Evolutionary conservation across 2,113 vertebrate species (phyloP).

Genomic region (Piprites chloris): DNA sequence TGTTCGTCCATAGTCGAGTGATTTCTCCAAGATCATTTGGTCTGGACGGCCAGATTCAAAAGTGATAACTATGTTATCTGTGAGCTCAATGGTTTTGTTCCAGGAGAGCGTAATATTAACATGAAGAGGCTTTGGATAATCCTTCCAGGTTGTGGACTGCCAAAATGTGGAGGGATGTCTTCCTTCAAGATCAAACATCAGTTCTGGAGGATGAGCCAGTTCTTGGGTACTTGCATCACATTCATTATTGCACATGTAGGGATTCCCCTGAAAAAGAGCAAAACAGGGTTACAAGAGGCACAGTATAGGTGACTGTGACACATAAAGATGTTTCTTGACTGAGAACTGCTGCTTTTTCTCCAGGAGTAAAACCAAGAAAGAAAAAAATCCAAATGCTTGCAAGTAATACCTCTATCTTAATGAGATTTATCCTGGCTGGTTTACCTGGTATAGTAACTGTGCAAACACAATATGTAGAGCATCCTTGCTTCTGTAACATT

Average conservation of each 20-base stretch:
- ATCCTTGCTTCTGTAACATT: neutral
- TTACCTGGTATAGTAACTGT: neutral
- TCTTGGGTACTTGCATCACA: constrained; percentile 93
- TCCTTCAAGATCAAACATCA: constrained; percentile 98
- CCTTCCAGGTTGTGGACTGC: constrained; percentile 97
- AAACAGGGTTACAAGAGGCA: constrained; percentile 3
- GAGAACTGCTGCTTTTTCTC: neutral
- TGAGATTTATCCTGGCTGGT: neutral
- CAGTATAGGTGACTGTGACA: neutral
- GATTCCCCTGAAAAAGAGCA: constrained; percentile 86
- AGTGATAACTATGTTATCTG: constrained; percentile 95
- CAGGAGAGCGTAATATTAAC: constrained; percentile 97
- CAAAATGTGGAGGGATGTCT: constrained; percentile 96
- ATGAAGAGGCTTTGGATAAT: constrained; percentile 90
- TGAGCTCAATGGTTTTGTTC: constrained; percentile 99
- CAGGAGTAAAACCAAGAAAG: neutral
- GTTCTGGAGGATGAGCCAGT: constrained; percentile 91
- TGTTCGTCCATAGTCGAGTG: constrained; percentile 91
- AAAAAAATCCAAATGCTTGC: neutral
- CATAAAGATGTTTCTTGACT: neutral
- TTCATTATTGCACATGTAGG: constrained; percentile 99
- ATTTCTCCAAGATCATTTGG: constrained; percentile 98
- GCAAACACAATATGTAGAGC: neutral
- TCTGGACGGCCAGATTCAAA: constrained; percentile 96
- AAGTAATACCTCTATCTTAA: neutral